Evolutionary conservation across 2,797 vertebrate species (phyloP).

Genomic region (Paguma larvata): DNA sequence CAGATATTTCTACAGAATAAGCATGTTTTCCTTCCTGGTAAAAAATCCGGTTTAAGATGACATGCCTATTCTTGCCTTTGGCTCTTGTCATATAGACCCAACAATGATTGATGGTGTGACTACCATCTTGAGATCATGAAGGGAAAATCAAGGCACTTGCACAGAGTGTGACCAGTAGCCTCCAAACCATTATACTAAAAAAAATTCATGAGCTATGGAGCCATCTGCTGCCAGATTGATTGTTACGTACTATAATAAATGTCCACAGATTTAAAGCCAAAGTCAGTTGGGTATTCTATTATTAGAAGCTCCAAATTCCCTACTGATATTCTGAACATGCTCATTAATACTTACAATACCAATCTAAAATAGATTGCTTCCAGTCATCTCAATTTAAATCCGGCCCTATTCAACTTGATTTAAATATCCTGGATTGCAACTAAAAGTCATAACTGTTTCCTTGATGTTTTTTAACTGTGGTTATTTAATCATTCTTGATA

Average conservation of each 20-base stretch:
- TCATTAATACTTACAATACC: not conserved
- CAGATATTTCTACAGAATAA: not conserved
- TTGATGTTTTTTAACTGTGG: not conserved
- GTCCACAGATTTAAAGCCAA: not conserved
- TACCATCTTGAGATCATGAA: not conserved
- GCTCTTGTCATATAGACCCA: not conserved
- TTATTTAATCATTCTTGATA: conserved; percentile 22
- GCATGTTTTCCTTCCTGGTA: not conserved
- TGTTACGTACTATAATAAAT: not conserved
- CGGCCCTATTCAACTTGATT: not conserved
- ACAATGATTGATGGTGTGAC: not conserved
- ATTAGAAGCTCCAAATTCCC: not conserved
- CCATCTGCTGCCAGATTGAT: not conserved
- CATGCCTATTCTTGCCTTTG: not conserved
- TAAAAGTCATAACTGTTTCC: not conserved
- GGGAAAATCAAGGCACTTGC: not conserved
- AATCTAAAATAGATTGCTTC: not conserved
- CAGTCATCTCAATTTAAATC: not conserved
- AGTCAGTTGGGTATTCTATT: not conserved
- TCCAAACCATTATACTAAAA: not conserved
- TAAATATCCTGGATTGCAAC: conserved; percentile 41
- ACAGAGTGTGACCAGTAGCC: not conserved
- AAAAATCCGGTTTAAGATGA: not conserved
- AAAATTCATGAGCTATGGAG: not conserved
- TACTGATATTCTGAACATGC: not conserved